These are phyloP conservation scores for Campylomormyrus tamandua DNA, from an alignment of 2,113 vertebrate genomes.

Conservation along the genomic window DNA sequence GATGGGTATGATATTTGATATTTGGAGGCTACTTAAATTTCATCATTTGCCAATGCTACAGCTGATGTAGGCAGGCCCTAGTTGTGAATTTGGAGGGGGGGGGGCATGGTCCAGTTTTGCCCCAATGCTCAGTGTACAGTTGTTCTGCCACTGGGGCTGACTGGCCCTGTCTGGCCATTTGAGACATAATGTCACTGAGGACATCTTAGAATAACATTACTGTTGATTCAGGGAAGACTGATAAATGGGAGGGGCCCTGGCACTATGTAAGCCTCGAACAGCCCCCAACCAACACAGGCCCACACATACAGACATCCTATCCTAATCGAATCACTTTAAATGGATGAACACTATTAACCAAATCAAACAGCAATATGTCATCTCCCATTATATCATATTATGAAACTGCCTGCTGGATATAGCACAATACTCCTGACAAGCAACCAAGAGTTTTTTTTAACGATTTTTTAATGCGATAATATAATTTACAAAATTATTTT, in stretches of 20 bases:
- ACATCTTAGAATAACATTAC: not conserved
- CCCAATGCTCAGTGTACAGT: too few relatives aligned
- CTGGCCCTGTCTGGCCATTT: not conserved
- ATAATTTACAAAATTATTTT: conserved; percentile 58
- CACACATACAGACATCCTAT: conserved; percentile 15
- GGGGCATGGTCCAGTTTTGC: too few relatives aligned
- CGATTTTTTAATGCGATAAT: conserved; percentile 41
- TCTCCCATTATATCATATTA: conserved; percentile 32
- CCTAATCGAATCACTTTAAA: conserved; percentile 9
- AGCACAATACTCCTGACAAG: conserved; percentile 32
- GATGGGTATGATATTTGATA: too few relatives aligned
- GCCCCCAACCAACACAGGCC: not conserved
- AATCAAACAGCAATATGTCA: conserved; percentile 24
- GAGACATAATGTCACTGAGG: not conserved
- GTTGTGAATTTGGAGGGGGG: too few relatives aligned
- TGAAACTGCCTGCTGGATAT: conserved; percentile 30
- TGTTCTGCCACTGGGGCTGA: not conserved
- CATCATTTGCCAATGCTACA: too few relatives aligned
- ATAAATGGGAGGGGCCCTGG: not conserved
- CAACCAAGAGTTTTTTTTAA: conserved; percentile 34
- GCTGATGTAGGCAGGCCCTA: too few relatives aligned
- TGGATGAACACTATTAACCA: conserved; percentile 9
- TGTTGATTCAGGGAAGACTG: not conserved
- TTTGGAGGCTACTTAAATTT: too few relatives aligned
- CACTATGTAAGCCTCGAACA: not conserved